Percentiles rank a stretch among this genome's conserved stretches.
phyloP scores from a whole-genome alignment of 2,797 vertebrate species.

The Otolemur crassicaudatus region DNA sequence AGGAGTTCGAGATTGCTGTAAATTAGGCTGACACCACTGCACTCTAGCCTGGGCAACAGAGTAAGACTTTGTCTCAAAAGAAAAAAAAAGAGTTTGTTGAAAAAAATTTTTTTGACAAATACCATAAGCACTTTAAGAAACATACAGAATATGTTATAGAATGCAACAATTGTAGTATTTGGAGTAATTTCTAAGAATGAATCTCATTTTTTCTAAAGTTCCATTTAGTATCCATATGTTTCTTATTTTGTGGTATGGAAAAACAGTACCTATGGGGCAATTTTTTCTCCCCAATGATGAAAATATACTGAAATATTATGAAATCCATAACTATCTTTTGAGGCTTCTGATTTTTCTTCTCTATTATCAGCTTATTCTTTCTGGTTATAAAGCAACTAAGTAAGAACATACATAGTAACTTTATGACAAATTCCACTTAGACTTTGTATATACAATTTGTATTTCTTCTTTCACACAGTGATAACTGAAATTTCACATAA shows the following conservation, averaged over 20 bases:
- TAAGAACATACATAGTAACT: not conserved
- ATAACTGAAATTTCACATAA: conserved; percentile 1
- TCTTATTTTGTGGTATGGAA: conserved; percentile 5
- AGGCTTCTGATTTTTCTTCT: conserved; percentile 13
- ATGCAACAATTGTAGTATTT: not conserved
- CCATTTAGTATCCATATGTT: conserved; percentile 20
- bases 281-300: not conserved
- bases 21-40: too few relatives aligned
- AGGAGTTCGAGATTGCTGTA: too few relatives aligned
- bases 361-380: not conserved
- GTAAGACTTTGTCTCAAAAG: too few relatives aligned
- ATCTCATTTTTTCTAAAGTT: not conserved
- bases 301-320: conserved; percentile 36
- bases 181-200: not conserved
- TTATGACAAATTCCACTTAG: not conserved
- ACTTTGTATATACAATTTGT: not conserved
- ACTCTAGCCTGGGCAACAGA: too few relatives aligned
- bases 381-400: conserved; percentile 20
- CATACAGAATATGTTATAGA: not conserved
- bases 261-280: not conserved
- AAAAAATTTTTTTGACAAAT: not conserved
- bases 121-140: conserved; percentile 20
- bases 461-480: not conserved
- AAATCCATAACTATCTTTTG: not conserved
- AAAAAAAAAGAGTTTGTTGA: not conserved